Evolutionary conservation across 2,888 invertebrate genomes (phyloP).

Genomic region (Nipponacmea schrenckii): DNA sequence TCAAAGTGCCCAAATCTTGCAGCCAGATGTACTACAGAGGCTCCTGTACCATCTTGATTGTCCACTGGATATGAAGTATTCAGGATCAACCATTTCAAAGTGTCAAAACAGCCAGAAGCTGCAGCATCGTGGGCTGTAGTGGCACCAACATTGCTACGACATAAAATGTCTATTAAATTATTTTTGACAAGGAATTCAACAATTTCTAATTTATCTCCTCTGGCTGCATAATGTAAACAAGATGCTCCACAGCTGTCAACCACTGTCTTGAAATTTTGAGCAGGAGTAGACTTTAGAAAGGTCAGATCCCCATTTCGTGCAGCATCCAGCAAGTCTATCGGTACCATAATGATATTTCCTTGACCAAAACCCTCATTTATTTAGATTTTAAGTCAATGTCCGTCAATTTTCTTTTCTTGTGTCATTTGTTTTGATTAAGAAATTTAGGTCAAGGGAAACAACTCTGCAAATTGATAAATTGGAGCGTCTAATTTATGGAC

Average conservation of each 20-base stretch:
- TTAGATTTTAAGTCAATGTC: too few species aligned
- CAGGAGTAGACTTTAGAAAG: constrained; percentile 23
- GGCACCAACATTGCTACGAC: constrained; percentile 58
- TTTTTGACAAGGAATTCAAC: constrained; percentile 58
- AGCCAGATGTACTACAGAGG: constrained; percentile 66
- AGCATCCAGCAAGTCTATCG: constrained; percentile 34
- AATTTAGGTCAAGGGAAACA: too few species aligned
- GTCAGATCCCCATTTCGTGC: constrained; percentile 42
- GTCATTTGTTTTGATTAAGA: too few species aligned
- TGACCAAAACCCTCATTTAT: neutral
- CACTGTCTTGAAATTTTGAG: constrained; percentile 29
- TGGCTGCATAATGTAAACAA: constrained; percentile 66
- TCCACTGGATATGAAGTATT: constrained; percentile 49
- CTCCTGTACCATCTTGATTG: constrained; percentile 65
- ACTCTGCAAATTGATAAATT: too few species aligned
- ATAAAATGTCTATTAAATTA: constrained; percentile 45
- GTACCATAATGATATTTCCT: constrained; percentile 1
- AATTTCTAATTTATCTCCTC: constrained; percentile 59
- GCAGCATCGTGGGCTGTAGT: constrained; percentile 68
- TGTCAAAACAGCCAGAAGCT: constrained; percentile 64
- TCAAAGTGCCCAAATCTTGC: constrained; percentile 71
- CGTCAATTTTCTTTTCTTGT: too few species aligned
- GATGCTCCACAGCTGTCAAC: constrained; percentile 62
- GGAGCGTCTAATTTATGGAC: too few species aligned
- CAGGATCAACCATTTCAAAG: constrained; percentile 63